Evolutionary conservation across 30 jellyfish, hydroid and myxozoan genomes (phyloP).

Genomic region (Aurelia sp.): DNA sequence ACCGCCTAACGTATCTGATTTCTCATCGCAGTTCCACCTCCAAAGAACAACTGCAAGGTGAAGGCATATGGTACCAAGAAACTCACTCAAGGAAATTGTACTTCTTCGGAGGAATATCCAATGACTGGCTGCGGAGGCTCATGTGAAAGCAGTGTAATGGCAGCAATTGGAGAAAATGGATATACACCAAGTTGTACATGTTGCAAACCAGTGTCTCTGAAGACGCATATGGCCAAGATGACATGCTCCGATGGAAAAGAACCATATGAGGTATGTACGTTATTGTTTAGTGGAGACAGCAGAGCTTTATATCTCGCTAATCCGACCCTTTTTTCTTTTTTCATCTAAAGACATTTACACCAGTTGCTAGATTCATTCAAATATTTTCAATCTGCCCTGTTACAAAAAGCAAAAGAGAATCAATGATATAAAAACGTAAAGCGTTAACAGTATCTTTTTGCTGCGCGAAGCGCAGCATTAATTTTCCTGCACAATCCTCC

Average conservation of each 20-base stretch:
- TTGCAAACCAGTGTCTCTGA: conserved; percentile 75
- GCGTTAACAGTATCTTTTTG: too few species aligned
- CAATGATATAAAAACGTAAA: too few species aligned
- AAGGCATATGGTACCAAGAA: conserved; percentile 50
- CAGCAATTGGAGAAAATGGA: conserved; percentile 65
- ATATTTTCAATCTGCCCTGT: too few species aligned
- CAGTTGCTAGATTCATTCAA: too few species aligned
- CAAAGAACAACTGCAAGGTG: conserved; percentile 70
- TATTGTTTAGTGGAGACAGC: background rate
- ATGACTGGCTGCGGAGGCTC: conserved; percentile 90
- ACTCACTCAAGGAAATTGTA: conserved; percentile 72
- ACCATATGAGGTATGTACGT: conserved; percentile 54
- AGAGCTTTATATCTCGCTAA: too few species aligned
- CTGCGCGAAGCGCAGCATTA: too few species aligned
- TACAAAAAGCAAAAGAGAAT: too few species aligned
- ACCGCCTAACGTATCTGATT: too few species aligned
- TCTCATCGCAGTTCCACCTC: conserved; percentile 51
- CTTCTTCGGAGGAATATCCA: conserved; percentile 63
- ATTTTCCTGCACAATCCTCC: too few species aligned
- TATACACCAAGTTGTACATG: conserved; percentile 80
- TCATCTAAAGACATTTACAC: too few species aligned
- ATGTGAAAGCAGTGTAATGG: conserved; percentile 71
- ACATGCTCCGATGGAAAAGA: conserved; percentile 73
- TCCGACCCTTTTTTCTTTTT: too few species aligned
- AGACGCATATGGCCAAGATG: conserved; percentile 55